phyloP scores from a whole-genome alignment of 2,797 vertebrate species.

The Nyctibius grandis region DNA sequence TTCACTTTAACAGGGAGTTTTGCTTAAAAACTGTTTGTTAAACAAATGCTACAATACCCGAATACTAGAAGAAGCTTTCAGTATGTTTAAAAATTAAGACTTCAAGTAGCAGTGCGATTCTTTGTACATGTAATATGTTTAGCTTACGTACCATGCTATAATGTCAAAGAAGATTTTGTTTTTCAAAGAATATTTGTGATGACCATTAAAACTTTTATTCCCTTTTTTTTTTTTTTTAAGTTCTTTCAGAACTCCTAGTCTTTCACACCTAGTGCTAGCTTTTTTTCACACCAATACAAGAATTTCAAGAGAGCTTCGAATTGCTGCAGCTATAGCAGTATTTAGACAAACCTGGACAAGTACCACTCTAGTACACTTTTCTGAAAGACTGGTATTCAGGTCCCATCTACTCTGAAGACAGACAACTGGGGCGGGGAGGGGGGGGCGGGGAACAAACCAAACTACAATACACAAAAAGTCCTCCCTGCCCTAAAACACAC shows the following conservation, averaged over 20 bases:
- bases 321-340: background rate
- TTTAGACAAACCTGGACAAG: background rate
- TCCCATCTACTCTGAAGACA: background rate
- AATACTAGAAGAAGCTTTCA: background rate
- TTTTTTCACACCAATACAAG: background rate
- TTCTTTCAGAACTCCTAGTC: background rate
- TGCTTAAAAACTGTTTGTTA: background rate
- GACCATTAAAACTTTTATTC: background rate
- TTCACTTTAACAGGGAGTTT: background rate
- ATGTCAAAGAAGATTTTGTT: background rate
- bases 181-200: background rate
- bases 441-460: background rate
- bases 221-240: background rate
- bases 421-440: rapidly evolving
- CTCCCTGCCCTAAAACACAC: background rate
- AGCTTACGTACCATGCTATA: background rate
- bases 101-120: rapidly evolving
- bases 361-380: background rate
- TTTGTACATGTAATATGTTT: background rate
- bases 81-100: background rate
- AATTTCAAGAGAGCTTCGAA: background rate
- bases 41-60: background rate
- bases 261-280: background rate
- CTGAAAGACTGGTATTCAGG: background rate
- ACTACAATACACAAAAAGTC: background rate